phyloP scores from a whole-genome alignment of 2,888 invertebrate species.

The Metalampra italica region DNA sequence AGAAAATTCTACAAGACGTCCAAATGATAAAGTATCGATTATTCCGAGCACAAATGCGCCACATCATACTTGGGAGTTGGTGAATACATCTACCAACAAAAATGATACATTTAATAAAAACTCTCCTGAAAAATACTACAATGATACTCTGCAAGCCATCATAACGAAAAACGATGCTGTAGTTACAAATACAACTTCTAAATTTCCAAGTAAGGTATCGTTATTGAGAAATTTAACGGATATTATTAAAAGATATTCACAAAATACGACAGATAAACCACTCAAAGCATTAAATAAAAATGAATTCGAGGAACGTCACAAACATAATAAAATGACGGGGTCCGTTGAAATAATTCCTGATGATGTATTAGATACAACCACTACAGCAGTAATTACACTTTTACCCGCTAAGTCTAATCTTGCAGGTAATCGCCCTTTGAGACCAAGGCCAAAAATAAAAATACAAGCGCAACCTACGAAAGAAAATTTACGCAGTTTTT shows the following conservation, averaged over 20 bases:
- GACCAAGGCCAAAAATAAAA: conserved; percentile 79
- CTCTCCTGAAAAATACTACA: conserved; percentile 77
- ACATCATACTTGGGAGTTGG: conserved; percentile 78
- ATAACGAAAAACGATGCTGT: conserved; percentile 77
- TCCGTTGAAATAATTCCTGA: conserved; percentile 68
- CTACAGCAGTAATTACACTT: conserved; percentile 76
- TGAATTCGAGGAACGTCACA: conserved; percentile 43
- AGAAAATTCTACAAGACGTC: conserved; percentile 60
- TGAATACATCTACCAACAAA: conserved; percentile 72
- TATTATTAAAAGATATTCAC: conserved; percentile 81
- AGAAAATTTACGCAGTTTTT: conserved; percentile 55
- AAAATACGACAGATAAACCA: conserved; percentile 44
- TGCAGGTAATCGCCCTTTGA: conserved; percentile 83
- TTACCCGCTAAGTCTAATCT: conserved; percentile 89
- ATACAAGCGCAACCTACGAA: conserved; percentile 46
- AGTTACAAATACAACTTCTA: conserved; percentile 64
- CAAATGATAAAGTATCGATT: conserved; percentile 69
- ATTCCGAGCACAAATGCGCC: conserved; percentile 62
- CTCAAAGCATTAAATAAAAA: conserved; percentile 24
- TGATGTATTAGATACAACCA: conserved; percentile 61
- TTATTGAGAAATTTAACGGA: conserved; percentile 80
- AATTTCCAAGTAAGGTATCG: conserved; percentile 61
- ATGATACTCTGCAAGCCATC: conserved; percentile 81
- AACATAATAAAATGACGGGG: conserved; percentile 55
- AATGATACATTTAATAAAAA: conserved; percentile 56